These are phyloP conservation scores for Antechinus stuartii DNA, from an alignment of 2,113 vertebrate genomes.

Conservation along the genomic window DNA sequence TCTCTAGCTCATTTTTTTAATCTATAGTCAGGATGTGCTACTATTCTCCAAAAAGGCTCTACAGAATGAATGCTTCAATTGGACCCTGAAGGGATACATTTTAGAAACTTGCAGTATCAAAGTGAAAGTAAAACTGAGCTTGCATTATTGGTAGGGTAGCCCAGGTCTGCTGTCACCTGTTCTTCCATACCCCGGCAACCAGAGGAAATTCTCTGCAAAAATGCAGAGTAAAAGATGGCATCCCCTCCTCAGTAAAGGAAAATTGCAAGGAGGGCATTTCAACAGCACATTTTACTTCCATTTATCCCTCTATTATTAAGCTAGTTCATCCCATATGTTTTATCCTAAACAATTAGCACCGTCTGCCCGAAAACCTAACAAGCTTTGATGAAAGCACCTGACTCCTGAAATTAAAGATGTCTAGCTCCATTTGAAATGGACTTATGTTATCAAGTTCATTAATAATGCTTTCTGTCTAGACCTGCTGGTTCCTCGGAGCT, in stretches of 20 bases:
- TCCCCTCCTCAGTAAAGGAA: neutral
- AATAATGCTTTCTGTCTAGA: neutral
- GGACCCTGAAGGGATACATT: slow-evolving; percentile 44
- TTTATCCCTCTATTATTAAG: neutral
- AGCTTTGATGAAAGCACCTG: neutral
- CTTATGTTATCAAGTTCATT: neutral
- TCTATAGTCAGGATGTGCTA: slow-evolving; percentile 27
- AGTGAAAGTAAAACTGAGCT: slow-evolving; percentile 68
- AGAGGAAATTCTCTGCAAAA: neutral
- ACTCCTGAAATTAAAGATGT: neutral
- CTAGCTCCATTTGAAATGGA: neutral
- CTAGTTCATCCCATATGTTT: neutral
- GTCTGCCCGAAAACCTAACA: neutral
- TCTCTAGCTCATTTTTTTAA: neutral
- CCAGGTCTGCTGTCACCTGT: neutral
- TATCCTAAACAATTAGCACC: neutral
- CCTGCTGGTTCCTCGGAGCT: neutral
- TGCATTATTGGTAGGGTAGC: neutral
- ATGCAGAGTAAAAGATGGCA: neutral
- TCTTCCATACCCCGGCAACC: neutral
- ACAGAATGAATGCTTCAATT: neutral
- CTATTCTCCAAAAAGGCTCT: slow-evolving; percentile 23
- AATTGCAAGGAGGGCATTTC: neutral
- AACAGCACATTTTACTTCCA: neutral
- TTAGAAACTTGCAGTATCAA: slow-evolving; percentile 50